Base-by-base conservation (phyloP, 2,113 vertebrate genomes). In the Bagarius yarrelli region DNA sequence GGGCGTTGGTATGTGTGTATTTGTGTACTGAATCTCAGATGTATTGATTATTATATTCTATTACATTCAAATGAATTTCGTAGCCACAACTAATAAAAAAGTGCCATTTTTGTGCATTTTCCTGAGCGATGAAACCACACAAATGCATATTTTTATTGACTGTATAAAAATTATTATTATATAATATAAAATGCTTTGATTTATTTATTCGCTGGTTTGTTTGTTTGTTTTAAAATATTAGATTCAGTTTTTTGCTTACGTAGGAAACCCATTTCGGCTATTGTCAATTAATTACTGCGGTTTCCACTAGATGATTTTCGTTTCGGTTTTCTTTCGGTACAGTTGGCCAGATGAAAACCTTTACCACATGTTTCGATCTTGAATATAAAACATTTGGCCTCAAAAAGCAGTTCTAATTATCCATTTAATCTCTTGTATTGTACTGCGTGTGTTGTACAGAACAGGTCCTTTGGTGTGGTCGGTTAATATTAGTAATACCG, bases 401-500 rank as follows among this genome's bases (percentile, higher is more conserved):
- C 11, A 25, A 21, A 76, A 61, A 47, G 44, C 52, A 53, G 47
- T 70, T 70, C 64, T 64, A 79, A 83, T 73, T 63, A 78, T 83
- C 81, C 56, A 72, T 78, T 64, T 74, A 80, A 72, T 80, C 69
- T n/a, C 56, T 15, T 23, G 78, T 34, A 52, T 27, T 61, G 40
- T 61, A 57, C 67, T 61, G 67, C 40, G 4, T 50, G 78, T n/a
- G 55, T 34, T 60, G 15, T 59, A 50, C 75, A 50, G 59, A 50
- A 50, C 59, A 21, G 27, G 21, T 77, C 63, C n/a, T 81, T 81
- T 76, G 36, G 59, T 67, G 76, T 83, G 81, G 84, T 87, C 25
- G 63, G 85, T 30, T 87, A 80, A 84, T 85, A 71, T 25, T 81
- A 85, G 87, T 88, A 87, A 86, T 84, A 85, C 84, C 82, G 83